Percentiles rank a stretch among this genome's conserved stretches.
Conservation (phyloP, 2,113 vertebrate species). For the Melanocharis versteri region DNA sequence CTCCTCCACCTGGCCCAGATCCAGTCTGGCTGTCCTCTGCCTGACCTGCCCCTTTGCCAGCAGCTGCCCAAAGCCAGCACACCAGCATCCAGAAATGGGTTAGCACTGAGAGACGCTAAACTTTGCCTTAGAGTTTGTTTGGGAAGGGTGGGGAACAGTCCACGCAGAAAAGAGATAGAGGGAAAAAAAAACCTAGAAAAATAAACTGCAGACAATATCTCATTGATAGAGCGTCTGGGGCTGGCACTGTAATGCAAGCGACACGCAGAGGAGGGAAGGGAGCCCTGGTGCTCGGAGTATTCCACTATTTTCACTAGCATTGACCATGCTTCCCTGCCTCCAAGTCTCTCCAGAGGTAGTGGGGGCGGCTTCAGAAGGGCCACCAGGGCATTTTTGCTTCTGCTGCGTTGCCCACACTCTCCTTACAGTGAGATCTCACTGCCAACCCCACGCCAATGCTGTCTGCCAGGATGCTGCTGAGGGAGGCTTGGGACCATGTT, state of each 20-base stretch:
- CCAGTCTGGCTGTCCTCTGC: neutral
- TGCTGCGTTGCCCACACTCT: neutral
- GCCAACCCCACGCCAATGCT: accelerated
- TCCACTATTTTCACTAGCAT: neutral
- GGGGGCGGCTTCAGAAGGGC: neutral
- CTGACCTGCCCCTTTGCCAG: neutral
- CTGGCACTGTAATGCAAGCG: neutral
- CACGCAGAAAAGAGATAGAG: neutral
- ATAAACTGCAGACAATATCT: neutral
- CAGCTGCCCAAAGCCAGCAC: neutral
- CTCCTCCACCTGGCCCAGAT: neutral
- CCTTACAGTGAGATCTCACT: accelerated
- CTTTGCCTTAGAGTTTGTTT: neutral
- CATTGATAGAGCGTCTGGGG: neutral
- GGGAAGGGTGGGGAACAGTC: neutral
- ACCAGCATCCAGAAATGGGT: neutral
- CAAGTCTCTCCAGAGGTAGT: neutral
- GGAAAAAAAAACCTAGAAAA: neutral
- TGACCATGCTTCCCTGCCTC: neutral
- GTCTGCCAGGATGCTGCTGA: neutral
- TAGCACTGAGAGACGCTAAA: accelerated
- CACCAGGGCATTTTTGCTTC: neutral
- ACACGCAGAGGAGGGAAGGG: neutral
- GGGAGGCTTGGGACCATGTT: neutral
- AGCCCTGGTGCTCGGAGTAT: neutral